These are phyloP conservation scores for Trachemys scripta DNA, from an alignment of 2,113 vertebrate species.

Conservation along the genomic window DNA sequence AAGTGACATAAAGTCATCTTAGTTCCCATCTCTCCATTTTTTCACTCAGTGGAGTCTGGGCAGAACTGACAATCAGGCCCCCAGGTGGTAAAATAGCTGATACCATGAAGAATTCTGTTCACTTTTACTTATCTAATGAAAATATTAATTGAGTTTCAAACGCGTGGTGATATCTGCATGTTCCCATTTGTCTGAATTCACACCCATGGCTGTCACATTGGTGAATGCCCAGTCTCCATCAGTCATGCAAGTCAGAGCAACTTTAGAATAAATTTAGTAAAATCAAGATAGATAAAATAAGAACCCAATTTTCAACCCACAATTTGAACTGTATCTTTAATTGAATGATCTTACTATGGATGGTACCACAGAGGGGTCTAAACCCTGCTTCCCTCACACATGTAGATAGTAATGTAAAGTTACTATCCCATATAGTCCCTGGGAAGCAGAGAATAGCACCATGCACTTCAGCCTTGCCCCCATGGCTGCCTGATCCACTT, in stretches of 20 bases:
- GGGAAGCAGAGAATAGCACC: background rate
- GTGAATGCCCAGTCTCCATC: background rate
- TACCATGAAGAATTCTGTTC: background rate
- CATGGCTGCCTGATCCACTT: background rate
- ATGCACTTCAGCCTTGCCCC: background rate
- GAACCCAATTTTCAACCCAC: background rate
- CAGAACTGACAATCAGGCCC: background rate
- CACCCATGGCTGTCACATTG: background rate
- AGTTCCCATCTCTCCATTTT: background rate
- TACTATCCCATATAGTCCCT: background rate
- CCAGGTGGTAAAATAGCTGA: background rate
- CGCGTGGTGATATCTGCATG: background rate
- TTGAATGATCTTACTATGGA: background rate
- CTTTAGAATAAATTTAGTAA: background rate
- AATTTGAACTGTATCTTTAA: background rate
- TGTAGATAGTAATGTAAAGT: background rate
- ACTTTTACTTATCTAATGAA: background rate
- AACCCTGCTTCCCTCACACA: background rate
- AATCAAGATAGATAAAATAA: background rate
- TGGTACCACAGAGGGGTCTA: background rate
- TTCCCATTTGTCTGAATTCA: background rate
- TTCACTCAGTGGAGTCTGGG: background rate
- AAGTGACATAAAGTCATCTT: background rate
- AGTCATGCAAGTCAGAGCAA: background rate
- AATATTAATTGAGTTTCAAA: background rate